Base-by-base conservation (phyloP, 2,797 vertebrate species). In the Merluccius polli region DNA sequence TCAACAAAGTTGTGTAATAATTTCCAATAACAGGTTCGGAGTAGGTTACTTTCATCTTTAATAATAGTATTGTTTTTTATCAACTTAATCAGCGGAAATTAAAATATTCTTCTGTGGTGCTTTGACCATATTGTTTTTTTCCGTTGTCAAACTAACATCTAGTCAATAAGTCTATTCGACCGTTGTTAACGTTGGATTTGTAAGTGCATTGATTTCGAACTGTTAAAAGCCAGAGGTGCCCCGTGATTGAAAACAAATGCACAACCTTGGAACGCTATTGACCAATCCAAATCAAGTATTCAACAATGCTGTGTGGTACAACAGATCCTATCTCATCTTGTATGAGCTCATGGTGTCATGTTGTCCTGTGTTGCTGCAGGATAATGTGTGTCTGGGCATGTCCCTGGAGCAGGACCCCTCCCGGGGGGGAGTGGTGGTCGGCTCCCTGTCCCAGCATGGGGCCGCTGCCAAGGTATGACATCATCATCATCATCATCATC, bases 401-500 rank as follows among this genome's bases (percentile, higher is more conserved):
- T 82, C 77, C 73, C 67, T 91, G 48, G 71, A 16, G 5, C 80
- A 89, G 11, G 84, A 82, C 0, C 52, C 79, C 5, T 79, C 78
- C 16, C 82, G 72, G 21, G 79, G 77, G 35, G 88, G 73, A 72
- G 41, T 73, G 21, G 75, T 85, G 31, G 81, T 90, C 76, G 33
- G n/a, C 69, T 87, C 89, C n/a, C 41, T 91, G n/a, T 82, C 76
- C n/a, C 84, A 83, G 75, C 70, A 86, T 0, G 73, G 88, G 69
- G 85, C 88, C 31, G 87, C 87, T 59, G 88, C 79, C 79, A 90
- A 91, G 88, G 91, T 92, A 77, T 13, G 84, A 74, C 59, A 29
- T 65, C 70, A 80, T 79, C 73, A 24, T 44, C 41, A 70, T 29
- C 72, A 30, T 71, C 36, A 38, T 13, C 15, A 52, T 24, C 31